Conservation (phyloP, 2,113 vertebrate species). For the Odocoileus hemionus region DNA sequence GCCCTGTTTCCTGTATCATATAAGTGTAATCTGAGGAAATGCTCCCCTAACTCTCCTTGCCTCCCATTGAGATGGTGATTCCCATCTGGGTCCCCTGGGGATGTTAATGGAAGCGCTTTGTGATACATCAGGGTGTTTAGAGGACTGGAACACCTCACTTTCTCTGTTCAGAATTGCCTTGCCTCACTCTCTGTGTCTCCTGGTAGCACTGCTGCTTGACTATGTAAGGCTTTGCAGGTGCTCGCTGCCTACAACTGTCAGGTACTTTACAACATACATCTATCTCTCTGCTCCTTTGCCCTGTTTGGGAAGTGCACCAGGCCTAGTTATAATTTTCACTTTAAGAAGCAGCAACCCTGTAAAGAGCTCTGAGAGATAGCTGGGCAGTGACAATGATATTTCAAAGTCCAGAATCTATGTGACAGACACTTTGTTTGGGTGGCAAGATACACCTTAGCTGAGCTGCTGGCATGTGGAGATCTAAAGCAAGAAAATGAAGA, state of each 20-base stretch:
- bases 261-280: too few species aligned
- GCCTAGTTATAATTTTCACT: background rate
- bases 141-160: background rate
- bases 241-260: background rate
- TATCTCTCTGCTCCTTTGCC: background rate
- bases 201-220: background rate
- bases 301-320: background rate
- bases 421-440: background rate
- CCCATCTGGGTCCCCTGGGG: background rate
- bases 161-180: background rate
- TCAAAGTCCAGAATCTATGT: background rate
- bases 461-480: background rate
- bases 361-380: background rate
- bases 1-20: background rate
- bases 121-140: background rate
- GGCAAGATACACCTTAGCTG: background rate
- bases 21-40: background rate
- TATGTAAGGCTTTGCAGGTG: too few species aligned
- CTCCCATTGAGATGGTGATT: background rate
- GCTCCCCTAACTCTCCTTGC: background rate
- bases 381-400: background rate
- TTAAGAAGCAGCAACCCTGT: background rate
- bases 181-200: background rate
- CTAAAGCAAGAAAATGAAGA: background rate
- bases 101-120: background rate